These are phyloP conservation scores for Poecilia gillii DNA, from an alignment of 2,797 vertebrate species.

Conservation along the genomic window DNA sequence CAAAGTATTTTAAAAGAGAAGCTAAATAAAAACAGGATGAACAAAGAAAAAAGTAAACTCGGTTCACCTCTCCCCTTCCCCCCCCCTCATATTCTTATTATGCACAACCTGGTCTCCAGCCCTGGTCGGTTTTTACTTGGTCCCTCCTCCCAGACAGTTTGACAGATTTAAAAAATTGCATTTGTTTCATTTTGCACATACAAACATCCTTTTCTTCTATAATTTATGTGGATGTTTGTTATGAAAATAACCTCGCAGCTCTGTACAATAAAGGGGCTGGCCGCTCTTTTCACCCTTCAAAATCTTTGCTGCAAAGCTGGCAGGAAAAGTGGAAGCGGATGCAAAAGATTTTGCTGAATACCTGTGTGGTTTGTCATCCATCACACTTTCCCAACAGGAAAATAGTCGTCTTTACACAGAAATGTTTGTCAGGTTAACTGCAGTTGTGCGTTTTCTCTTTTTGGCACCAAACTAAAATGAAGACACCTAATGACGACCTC, in stretches of 20 bases:
- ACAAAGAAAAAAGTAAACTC: slow-evolving; percentile 30
- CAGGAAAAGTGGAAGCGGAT: not conserved
- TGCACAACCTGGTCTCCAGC: slow-evolving; percentile 3
- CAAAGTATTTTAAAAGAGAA: not conserved
- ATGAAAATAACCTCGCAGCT: slow-evolving; percentile 31
- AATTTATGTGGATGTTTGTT: slow-evolving; percentile 22
- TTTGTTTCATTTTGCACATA: slow-evolving; percentile 38
- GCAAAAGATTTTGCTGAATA: slow-evolving; percentile 8
- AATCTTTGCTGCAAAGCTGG: slow-evolving; percentile 14
- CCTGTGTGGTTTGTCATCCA: not conserved
- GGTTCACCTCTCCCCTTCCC: slow-evolving; percentile 16
- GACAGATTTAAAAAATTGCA: slow-evolving; percentile 12
- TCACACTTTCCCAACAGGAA: not conserved
- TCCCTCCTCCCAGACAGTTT: slow-evolving; percentile 15
- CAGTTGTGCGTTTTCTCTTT: not conserved
- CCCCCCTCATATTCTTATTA: slow-evolving; percentile 22
- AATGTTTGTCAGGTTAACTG: not conserved
- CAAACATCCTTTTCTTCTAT: slow-evolving; percentile 29
- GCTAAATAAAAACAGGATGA: slow-evolving; percentile 12
- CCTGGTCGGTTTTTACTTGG: not conserved
- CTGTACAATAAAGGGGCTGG: slow-evolving; percentile 13
- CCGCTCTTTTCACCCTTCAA: slow-evolving; percentile 21
- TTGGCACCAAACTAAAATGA: not conserved
- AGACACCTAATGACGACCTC: not conserved
- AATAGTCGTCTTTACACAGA: not conserved